phyloP scores from a whole-genome alignment of 2,888 invertebrate species.

The Alviniconcha strummeri region DNA sequence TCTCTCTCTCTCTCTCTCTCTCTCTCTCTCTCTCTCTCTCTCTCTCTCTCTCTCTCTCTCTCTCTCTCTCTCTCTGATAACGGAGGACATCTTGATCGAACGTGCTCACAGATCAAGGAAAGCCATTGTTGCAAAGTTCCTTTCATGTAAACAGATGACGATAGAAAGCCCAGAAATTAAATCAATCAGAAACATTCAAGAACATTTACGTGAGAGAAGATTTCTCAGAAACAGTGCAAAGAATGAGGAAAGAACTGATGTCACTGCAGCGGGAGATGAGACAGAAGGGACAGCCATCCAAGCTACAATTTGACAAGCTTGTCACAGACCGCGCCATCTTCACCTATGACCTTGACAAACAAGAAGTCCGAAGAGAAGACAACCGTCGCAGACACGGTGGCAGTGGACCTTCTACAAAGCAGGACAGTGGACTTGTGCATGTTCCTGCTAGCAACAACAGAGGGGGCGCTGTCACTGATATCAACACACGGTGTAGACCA shows the following conservation, averaged over 20 bases:
- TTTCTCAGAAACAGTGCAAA: not conserved
- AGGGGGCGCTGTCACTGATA: too few species aligned
- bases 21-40: too few species aligned
- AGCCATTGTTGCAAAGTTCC: not conserved
- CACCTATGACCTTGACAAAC: not conserved
- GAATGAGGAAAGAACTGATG: not conserved
- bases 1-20: too few species aligned
- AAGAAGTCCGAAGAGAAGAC: too few species aligned
- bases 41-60: too few species aligned
- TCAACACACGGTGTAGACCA: too few species aligned
- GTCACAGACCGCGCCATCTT: not conserved
- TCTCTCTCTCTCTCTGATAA: not conserved
- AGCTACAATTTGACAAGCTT: not conserved
- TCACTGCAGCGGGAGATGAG: not conserved
- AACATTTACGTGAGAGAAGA: constrained; percentile 8
- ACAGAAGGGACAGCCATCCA: not conserved
- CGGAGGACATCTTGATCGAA: not conserved
- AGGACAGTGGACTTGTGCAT: too few species aligned
- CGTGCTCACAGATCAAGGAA: not conserved
- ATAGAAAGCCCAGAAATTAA: not conserved
- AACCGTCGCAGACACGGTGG: too few species aligned
- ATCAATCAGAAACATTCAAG: not conserved
- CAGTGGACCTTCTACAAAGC: too few species aligned
- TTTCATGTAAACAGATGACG: not conserved
- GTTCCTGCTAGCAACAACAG: too few species aligned